Percentiles rank a stretch among this genome's conserved stretches.
Conservation (phyloP, 2,113 vertebrate genomes). For the Rhea pennata region DNA sequence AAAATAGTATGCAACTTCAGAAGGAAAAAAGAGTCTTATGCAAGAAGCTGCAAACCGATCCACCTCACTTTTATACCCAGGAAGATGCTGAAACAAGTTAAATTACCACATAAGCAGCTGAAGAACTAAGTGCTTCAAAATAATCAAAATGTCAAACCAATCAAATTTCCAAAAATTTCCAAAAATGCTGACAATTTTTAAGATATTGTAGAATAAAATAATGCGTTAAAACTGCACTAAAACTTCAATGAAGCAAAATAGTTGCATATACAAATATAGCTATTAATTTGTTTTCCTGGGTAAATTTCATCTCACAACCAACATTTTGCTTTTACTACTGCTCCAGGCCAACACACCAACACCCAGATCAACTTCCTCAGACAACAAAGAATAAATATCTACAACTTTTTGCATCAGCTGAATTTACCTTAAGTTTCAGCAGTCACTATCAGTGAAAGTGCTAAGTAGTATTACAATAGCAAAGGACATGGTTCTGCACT, state of each 20-base stretch:
- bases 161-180: background rate
- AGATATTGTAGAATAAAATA: background rate
- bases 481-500: slow-evolving; percentile 16
- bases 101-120: background rate
- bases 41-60: background rate
- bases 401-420: background rate
- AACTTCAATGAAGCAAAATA: background rate
- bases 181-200: background rate
- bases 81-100: background rate
- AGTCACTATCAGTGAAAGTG: slow-evolving; percentile 2
- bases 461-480: background rate
- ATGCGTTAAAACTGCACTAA: background rate
- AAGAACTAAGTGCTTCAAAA: background rate
- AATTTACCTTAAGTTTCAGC: background rate
- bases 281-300: background rate
- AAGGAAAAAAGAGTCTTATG: background rate
- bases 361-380: background rate
- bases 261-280: background rate
- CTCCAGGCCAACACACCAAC: background rate
- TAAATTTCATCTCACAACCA: background rate
- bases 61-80: background rate
- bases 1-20: background rate
- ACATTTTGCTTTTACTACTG: background rate
- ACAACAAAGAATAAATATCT: background rate
- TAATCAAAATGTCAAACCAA: background rate